A percentile compares a stretch with the other conserved stretches of the same genome.
phyloP scores from a whole-genome alignment of 2,888 invertebrate species.

The Argyresthia goedartella region DNA sequence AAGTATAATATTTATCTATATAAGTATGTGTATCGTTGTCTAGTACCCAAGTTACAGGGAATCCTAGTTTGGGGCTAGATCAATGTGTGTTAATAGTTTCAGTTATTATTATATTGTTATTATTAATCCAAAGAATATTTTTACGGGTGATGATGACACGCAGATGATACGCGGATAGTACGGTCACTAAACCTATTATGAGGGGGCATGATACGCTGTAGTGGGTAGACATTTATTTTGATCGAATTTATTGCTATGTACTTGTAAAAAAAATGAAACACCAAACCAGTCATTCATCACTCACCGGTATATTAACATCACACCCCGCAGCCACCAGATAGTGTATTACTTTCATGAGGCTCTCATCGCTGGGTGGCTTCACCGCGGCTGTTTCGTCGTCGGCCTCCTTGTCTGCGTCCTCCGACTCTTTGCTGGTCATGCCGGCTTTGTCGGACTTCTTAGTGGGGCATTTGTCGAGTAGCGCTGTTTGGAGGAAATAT shows the following conservation, averaged over 20 bases:
- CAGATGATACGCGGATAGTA: no score
- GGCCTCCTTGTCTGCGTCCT: slow-evolving; percentile 13
- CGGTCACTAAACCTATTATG: no score
- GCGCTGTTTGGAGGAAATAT: slow-evolving; percentile 21
- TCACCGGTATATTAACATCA: slow-evolving; percentile 79
- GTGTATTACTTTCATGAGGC: slow-evolving; percentile 55
- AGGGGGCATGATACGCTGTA: no score
- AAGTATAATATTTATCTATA: no score
- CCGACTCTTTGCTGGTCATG: neutral
- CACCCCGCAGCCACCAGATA: slow-evolving; percentile 87
- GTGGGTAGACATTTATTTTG: neutral
- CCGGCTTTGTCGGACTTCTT: slow-evolving; percentile 6
- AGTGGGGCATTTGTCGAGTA: slow-evolving; percentile 31
- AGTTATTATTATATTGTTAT: no score
- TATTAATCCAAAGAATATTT: no score
- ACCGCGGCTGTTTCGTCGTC: slow-evolving; percentile 13
- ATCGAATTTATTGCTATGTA: neutral
- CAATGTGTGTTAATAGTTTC: no score
- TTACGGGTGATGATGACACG: no score
- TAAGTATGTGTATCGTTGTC: no score
- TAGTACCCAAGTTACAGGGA: no score
- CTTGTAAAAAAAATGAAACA: neutral
- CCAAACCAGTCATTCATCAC: slow-evolving; percentile 17
- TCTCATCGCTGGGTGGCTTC: slow-evolving; percentile 26
- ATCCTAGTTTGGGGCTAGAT: no score